Evolutionary conservation across 2,797 vertebrate genomes (phyloP), one percentile per base, ranked within the genome.

Genomic region (Coccyzus lansbergi): DNA sequence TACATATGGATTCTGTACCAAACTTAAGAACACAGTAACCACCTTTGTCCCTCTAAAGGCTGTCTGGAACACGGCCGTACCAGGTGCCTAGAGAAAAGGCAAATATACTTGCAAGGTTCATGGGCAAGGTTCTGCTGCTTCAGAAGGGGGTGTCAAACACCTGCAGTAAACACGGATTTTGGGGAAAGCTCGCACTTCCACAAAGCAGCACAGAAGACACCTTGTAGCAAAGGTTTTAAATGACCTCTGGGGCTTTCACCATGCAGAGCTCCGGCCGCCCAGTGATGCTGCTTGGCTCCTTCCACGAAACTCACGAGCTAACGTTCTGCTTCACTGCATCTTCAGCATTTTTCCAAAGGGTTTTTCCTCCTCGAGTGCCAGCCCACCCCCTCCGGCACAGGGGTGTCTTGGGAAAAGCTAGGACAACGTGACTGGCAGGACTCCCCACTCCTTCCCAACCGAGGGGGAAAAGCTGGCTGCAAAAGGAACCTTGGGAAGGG

Each of bases 81-180:
- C 29, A n/a, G 0, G 0, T 18, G 19, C 28, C 42, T 55, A 86
- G 14, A 17, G 0, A 3, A 67, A 55, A 71, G 12, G 22, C 44
- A 63, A 79, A n/a, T 3, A n/a, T n/a, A n/a, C n/a, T n/a, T n/a
- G n/a, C n/a, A n/a, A n/a, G n/a, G n/a, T n/a, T n/a, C n/a, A n/a
- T n/a, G n/a, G n/a, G n/a, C n/a, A n/a, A n/a, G n/a, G n/a, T n/a
- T n/a, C n/a, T 55, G 12, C 15, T 29, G 17, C 21, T 92, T 59
- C 46, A 19, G 42, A 64, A 55, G 2, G 4, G 3, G 36, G 19
- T 31, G 59, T 59, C 68, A 77, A 63, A 67, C 19, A 77, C 15
- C n/a, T 56, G 36, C 56, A 34, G 60, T 5, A 79, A 74, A 65
- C 15, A 15, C 6, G 14, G 28, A 38, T 40, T 83, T 90, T 38